Percentiles rank a stretch among this genome's conserved stretches.
phyloP scores from a whole-genome alignment of 2,113 vertebrate genomes.

The Heterotis niloticus region DNA sequence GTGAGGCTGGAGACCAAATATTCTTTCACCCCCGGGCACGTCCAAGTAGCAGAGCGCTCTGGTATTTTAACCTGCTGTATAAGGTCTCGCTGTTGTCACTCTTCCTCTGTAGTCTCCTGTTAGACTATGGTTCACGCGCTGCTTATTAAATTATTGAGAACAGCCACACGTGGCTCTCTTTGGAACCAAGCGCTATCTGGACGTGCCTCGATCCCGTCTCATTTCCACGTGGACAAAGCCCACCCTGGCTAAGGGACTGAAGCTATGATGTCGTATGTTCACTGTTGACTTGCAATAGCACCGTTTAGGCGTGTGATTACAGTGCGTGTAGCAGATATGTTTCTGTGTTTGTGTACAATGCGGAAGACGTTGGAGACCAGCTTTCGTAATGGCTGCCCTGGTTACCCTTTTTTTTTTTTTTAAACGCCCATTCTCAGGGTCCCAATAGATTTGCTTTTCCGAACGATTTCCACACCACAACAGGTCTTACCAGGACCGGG shows the following conservation, averaged over 20 bases:
- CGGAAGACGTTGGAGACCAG: slow-evolving; percentile 45
- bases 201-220: not conserved
- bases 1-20: slow-evolving; percentile 56
- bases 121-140: slow-evolving; percentile 21
- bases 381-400: slow-evolving; percentile 40
- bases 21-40: slow-evolving; percentile 37
- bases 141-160: slow-evolving; percentile 23
- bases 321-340: not conserved
- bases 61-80: not conserved
- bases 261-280: not conserved
- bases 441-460: slow-evolving; percentile 40
- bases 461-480: slow-evolving; percentile 39
- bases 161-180: slow-evolving; percentile 6
- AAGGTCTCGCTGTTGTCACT: not conserved
- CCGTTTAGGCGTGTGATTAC: not conserved
- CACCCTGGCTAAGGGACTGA: not conserved
- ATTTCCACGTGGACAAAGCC: not conserved
- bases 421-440: slow-evolving; percentile 63
- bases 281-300: not conserved
- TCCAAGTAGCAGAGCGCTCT: slow-evolving; percentile 33
- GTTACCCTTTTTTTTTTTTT: slow-evolving; percentile 44
- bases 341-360: slow-evolving; percentile 9
- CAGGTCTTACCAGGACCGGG: slow-evolving; percentile 38
- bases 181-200: slow-evolving; percentile 21
- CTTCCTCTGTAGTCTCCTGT: slow-evolving; percentile 12